Evolutionary conservation across 2,888 invertebrate species (phyloP), one percentile per base, ranked within the genome.

Genomic region (Phorcus lineatus): DNA sequence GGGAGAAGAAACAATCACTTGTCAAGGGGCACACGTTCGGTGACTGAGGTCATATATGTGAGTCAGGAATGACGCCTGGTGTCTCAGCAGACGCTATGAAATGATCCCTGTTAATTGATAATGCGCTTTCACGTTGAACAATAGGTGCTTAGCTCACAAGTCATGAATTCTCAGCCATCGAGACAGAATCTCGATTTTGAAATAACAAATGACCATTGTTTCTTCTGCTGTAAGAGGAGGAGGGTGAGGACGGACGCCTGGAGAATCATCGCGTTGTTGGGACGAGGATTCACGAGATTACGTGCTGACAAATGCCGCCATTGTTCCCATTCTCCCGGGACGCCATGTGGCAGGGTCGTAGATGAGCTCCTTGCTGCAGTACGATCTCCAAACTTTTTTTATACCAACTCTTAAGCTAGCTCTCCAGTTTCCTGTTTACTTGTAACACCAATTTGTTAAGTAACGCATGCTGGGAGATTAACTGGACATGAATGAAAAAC

Each of bases 251-350:
- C 4, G 36, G 36, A 7, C 7, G 36, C 2, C 36, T 4, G 36
- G 36, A 36, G 36, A 7, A 36, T 62, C 62, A 4, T 62, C 17
- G 62, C 62, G 62, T 62, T 62, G 62, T 62, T 62, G 62, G 62
- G 62, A 62, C 62, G 62, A 62, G 62, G 62, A 62, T 62, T 62
- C 62, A 11, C 62, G 62, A 62, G 62, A 62, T 62, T 62, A 62
- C 62, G 28, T 28, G 62, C 24, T 62, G 28, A 62, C 22, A 62
- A 62, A 28, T 13, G 13, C 62, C 62, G 24, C 62, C 62, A 62
- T 62, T 62, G 62, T 62, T 62, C 28, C 62, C 7, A 28, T 22
- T 24, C n/a, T 31, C 22, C 57, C 19, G 16, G 62, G 24, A 24
- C 24, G 28, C 62, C 62, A 62, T 62, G 62, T 24, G 24, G 62